These are phyloP conservation scores for Xyrichtys novacula DNA, from an alignment of 2,797 vertebrate species.

Conservation along the genomic window DNA sequence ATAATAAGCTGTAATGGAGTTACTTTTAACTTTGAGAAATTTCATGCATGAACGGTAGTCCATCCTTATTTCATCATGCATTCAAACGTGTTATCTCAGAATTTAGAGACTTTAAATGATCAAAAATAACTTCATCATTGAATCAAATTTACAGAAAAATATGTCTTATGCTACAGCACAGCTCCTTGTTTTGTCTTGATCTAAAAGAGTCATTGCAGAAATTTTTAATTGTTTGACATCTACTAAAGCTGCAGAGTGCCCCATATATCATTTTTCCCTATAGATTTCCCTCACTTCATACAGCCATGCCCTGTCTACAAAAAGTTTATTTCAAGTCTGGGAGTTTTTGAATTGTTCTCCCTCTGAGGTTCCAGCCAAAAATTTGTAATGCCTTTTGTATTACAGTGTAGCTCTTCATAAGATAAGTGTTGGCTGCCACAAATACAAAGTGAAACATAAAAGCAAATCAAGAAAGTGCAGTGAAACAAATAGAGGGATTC, in stretches of 20 bases:
- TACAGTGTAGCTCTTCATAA: background rate
- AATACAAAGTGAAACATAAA: slow-evolving; percentile 18
- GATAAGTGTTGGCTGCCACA: background rate
- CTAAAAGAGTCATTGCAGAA: background rate
- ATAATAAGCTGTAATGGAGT: background rate
- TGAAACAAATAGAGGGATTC: slow-evolving; percentile 10
- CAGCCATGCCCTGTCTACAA: background rate
- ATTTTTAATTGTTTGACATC: background rate
- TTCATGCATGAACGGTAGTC: background rate
- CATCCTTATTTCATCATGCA: background rate
- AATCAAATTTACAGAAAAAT: background rate
- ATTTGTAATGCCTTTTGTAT: slow-evolving; percentile 3
- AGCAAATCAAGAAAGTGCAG: slow-evolving; percentile 24
- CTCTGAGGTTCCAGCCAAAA: slow-evolving; percentile 13
- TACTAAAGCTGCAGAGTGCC: background rate
- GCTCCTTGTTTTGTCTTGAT: slow-evolving; percentile 21
- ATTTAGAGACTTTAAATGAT: too few relatives aligned
- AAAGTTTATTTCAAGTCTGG: background rate
- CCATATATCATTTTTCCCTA: background rate
- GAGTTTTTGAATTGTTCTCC: background rate
- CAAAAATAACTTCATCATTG: too few relatives aligned
- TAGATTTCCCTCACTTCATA: background rate
- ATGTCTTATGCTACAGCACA: background rate
- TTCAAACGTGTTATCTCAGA: too few relatives aligned
- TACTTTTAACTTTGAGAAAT: background rate